Evolutionary conservation across 2,888 invertebrate genomes (phyloP).

Genomic region (Mythimna lalbum): DNA sequence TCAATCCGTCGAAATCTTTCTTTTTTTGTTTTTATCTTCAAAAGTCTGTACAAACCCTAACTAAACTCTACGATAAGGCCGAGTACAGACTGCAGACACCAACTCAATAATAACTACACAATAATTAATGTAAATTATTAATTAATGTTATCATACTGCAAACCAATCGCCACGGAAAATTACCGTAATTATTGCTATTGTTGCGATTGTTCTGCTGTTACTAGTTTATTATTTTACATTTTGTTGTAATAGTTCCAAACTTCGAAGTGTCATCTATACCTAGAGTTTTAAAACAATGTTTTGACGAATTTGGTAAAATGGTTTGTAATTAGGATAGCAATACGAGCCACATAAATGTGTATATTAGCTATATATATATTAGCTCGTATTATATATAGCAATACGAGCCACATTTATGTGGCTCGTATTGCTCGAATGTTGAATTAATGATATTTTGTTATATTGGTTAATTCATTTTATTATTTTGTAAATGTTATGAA

Average conservation of each 20-base stretch:
- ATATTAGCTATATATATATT: too few relatives aligned
- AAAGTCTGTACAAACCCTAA: background rate
- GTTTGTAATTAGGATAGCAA: too few relatives aligned
- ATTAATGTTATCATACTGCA: slow-evolving; percentile 71
- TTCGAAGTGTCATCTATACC: background rate
- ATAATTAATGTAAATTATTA: slow-evolving; percentile 70
- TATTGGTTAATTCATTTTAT: too few relatives aligned
- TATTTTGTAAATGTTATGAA: too few relatives aligned
- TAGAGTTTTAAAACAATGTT: too few relatives aligned
- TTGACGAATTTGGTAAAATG: too few relatives aligned
- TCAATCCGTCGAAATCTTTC: background rate
- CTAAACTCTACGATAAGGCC: slow-evolving; percentile 42
- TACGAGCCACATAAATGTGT: too few relatives aligned
- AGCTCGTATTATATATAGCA: too few relatives aligned
- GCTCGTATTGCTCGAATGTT: too few relatives aligned
- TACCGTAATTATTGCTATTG: slow-evolving; percentile 60
- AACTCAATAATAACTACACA: slow-evolving; percentile 65
- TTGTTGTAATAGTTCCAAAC: background rate
- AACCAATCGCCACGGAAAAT: slow-evolving; percentile 73
- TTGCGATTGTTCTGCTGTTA: slow-evolving; percentile 14
- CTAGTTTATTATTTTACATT: slow-evolving; percentile 9
- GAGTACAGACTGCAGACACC: slow-evolving; percentile 62
- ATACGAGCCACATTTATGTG: too few relatives aligned
- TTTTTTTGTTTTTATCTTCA: background rate
- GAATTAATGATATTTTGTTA: too few relatives aligned